Evolutionary conservation across 92 coral and sea anemone species (phyloP), one percentile per base, ranked within the genome.

Genomic region (Siderastrea siderea): DNA sequence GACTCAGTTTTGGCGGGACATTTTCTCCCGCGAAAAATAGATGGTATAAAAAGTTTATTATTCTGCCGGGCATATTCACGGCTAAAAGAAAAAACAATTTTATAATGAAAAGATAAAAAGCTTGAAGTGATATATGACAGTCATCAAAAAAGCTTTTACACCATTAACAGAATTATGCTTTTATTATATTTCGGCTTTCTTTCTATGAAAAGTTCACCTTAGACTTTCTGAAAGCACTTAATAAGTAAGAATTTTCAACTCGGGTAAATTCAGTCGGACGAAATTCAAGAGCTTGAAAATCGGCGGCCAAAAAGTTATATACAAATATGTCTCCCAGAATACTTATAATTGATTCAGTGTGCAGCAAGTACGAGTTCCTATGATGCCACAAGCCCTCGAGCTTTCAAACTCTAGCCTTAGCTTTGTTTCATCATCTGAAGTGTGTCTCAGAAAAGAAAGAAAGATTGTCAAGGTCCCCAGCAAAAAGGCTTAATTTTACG

Each of bases 111-210:
- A 55, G 64, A 67, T 50, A 70, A 81, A 67, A 81, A 55, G 38
- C 55, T 45, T 70, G 8, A 44, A 55, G 77, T 82, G 86, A 52
- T 46, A 81, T 69, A 70, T 52, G 46, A 48, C 17, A 15, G 52
- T 57, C 51, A 47, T 77, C 67, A 77, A 58, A 15, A 64, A 83
- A 72, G 65, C 87, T 62, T 83, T 73, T 46, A 83, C 16, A 15
- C 57, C 46, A 83, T 83, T 83, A 71, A 62, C 61, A 59, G 68
- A 73, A 61, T 19, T 47, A 60, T 53, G 62, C 51, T 68, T 68
- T 68, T 47, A 66, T 43, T 81, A 46, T 17, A 52, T 7, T 74
- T 57, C 48, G 78, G 61, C 69, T 48, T 46, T 58, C 4, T 58
- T 47, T 82, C 68, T 68, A 3, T 8, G 47, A 47, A 19, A 61